Evolutionary conservation across 1,140 invertebrate species (phyloP), one percentile per base, ranked within the genome.

Genomic region (Eriosoma lanigerum): DNA sequence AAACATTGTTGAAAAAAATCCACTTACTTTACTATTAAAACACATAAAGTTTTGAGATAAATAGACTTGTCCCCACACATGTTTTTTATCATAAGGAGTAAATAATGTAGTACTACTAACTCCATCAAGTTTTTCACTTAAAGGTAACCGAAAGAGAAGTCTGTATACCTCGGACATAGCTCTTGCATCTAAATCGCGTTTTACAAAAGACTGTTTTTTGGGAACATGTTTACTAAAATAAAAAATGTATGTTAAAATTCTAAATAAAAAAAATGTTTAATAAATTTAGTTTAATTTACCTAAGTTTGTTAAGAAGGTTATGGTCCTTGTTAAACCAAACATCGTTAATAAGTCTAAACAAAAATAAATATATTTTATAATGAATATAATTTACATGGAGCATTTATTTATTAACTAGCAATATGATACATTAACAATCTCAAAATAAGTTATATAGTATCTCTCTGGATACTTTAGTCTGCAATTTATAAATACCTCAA

Each of bases 31-130:
- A 87, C 96, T 98, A 85, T 95, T 92, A 86, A 98, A 99, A 85
- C 97, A 99, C 82, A 98, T 90, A 86, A 96, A 99, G 87, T 97
- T 97, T 83, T 93, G 91, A 1, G 96, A 98, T 32, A 99, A 86
- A 87, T 93, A 99, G 82, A 99, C 88, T 83, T 91, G 90, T n/a
- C 97, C 97, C 87, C 90, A 90, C 76, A 95, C 93, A 84, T 96
- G 91, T 83, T 91, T 90, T 85, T 97, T 97, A 85, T 97, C 94
- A 84, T 96, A 98, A 0, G 96, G 96, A n/a, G 96, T 97, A 92
- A 94, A 96, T 26, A 98, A 86, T 3, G 92, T 92, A 85, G 94
- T 96, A 84, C 94, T 92, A 52, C 94, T 93, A 82, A 92, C 92
- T 0, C 97, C 97, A 87, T 99, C 97, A 50, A 98, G 87, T 86